Evolutionary conservation across 1,140 invertebrate species (phyloP).

Genomic region (Spodoptera frugiperda): DNA sequence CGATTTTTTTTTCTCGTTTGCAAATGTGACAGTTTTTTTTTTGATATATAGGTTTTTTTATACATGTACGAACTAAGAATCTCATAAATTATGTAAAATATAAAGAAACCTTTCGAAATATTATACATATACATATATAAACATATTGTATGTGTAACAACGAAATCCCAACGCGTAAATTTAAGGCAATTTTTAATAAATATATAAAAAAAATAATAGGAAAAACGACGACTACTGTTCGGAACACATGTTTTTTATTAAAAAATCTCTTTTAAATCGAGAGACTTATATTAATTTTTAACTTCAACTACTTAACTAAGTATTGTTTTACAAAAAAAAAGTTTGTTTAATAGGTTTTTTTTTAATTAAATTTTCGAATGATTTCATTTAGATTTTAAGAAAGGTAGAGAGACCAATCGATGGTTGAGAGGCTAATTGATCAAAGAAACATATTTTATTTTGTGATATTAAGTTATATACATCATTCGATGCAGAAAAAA

Average conservation of each 20-base stretch:
- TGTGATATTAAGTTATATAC: too few relatives aligned
- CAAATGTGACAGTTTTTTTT: neutral
- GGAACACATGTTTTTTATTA: constrained; percentile 16
- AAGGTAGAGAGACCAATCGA: constrained; percentile 2
- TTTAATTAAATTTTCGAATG: constrained; percentile 17
- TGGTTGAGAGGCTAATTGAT: too few relatives aligned
- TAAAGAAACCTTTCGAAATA: constrained; percentile 14
- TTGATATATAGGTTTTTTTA: neutral
- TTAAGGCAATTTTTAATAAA: constrained; percentile 30
- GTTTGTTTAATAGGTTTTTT: constrained; percentile 14
- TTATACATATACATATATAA: too few relatives aligned
- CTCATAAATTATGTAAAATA: constrained; percentile 3
- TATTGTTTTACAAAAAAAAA: constrained; percentile 2
- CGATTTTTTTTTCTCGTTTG: constrained; percentile 15
- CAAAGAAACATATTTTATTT: too few relatives aligned
- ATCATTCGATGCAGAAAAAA: too few relatives aligned
- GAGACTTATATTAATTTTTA: constrained; percentile 30
- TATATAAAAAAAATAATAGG: constrained; percentile 6
- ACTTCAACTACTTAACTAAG: constrained; percentile 14
- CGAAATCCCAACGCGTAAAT: constrained; percentile 45
- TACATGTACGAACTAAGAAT: constrained; percentile 39
- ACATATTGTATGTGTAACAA: constrained; percentile 40
- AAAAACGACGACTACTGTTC: neutral
- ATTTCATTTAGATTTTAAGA: constrained; percentile 41
- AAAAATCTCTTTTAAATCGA: neutral